A percentile compares a stretch with the other conserved stretches of the same genome.
Conservation (phyloP, 2,797 vertebrate genomes). For the Pseudotriccus pelzelni region DNA sequence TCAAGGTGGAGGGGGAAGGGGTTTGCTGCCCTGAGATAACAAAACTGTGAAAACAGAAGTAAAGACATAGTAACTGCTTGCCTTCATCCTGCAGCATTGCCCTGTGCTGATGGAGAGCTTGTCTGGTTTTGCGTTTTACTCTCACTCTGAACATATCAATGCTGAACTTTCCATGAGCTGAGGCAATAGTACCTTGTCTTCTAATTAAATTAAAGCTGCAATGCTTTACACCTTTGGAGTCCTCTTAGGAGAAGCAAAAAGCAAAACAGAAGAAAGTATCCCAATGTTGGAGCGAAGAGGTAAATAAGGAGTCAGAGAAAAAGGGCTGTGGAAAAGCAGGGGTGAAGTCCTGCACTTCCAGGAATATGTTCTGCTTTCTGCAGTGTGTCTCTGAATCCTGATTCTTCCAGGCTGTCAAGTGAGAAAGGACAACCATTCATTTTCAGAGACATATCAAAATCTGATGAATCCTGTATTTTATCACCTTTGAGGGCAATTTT, state of each 20-base stretch:
- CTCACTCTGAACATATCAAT: not conserved
- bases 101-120: not conserved
- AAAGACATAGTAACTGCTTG: not conserved
- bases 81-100: not conserved
- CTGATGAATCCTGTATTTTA: conserved; percentile 6
- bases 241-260: not conserved
- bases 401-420: not conserved
- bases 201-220: not conserved
- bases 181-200: not conserved
- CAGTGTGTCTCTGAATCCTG: not conserved
- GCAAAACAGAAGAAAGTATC: not conserved
- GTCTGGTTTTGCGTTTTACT: not conserved
- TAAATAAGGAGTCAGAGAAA: not conserved
- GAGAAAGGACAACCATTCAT: not conserved
- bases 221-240: not conserved
- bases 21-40: not conserved
- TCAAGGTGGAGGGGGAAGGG: not conserved
- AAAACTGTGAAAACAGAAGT: not conserved
- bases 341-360: not conserved
- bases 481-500: conserved; percentile 10
- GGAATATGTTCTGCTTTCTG: not conserved
- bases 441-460: not conserved
- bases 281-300: not conserved
- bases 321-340: not conserved
- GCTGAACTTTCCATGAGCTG: not conserved